phyloP scores from a whole-genome alignment of 2,888 invertebrate species.

The Sarcophaga subvicina region DNA sequence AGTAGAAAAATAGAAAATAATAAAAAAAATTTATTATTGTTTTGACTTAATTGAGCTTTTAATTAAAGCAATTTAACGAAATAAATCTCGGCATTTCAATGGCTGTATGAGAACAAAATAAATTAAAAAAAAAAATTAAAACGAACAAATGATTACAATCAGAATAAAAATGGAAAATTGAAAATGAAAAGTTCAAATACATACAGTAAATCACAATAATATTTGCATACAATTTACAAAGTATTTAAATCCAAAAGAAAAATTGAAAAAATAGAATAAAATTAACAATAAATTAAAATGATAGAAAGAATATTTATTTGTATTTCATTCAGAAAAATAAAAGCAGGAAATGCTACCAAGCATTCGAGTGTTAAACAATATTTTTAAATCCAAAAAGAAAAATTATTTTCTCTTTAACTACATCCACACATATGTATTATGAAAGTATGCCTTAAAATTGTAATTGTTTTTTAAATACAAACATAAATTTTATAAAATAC shows the following conservation, averaged over 20 bases:
- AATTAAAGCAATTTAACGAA: constrained; percentile 67
- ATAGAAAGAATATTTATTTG: constrained; percentile 25
- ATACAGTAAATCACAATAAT: neutral
- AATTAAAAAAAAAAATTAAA: constrained; percentile 40
- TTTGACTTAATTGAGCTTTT: constrained; percentile 66
- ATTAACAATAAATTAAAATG: constrained; percentile 6
- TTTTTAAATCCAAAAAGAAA: neutral
- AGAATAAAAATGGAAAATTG: neutral
- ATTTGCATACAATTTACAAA: constrained; percentile 5
- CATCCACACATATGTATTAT: neutral
- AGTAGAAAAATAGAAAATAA: neutral
- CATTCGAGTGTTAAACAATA: constrained; percentile 29
- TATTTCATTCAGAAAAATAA: neutral
- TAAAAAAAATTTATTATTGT: constrained; percentile 46
- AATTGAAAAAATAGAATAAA: neutral
- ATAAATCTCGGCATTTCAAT: constrained; percentile 58
- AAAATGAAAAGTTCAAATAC: neutral
- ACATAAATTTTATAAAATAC: neutral
- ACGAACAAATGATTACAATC: neutral
- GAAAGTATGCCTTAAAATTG: no score
- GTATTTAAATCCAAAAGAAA: neutral
- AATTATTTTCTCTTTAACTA: no score
- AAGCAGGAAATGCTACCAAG: constrained; percentile 4
- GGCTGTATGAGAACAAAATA: constrained; percentile 41
- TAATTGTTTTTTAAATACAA: neutral